These are phyloP conservation scores for Calyptommatus sinebrachiatus DNA, from an alignment of 2,113 vertebrate species.

Conservation along the genomic window DNA sequence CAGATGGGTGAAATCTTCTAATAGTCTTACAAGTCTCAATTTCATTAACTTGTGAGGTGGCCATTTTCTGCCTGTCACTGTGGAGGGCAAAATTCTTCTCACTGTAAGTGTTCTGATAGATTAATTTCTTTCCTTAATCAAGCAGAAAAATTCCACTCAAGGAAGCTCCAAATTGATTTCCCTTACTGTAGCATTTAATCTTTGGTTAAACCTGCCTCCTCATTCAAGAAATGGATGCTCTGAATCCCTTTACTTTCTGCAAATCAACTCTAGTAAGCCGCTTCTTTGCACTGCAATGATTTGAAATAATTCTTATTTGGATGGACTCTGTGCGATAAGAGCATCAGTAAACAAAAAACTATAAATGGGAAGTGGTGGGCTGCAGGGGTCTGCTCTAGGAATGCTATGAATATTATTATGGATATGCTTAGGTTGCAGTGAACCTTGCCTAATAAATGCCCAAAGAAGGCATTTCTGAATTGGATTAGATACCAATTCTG, in stretches of 20 bases:
- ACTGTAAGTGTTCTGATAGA: slow-evolving; percentile 55
- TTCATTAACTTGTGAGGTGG: slow-evolving; percentile 64
- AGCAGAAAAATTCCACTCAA: slow-evolving; percentile 46
- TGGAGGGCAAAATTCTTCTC: slow-evolving; percentile 49
- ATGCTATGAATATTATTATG: not conserved
- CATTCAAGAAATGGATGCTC: slow-evolving; percentile 21
- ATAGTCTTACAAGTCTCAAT: slow-evolving; percentile 48
- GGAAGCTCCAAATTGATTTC: slow-evolving; percentile 62
- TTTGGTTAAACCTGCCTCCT: slow-evolving; percentile 22
- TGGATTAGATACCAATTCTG: not conserved
- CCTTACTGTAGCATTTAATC: slow-evolving; percentile 36
- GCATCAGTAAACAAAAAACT: not conserved
- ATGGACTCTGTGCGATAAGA: slow-evolving; percentile 19
- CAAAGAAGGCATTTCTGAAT: not conserved
- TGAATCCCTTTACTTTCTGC: slow-evolving; percentile 32
- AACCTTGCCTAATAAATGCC: not conserved
- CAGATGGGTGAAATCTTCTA: slow-evolving; percentile 55
- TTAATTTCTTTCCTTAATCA: slow-evolving; percentile 63
- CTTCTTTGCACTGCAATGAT: slow-evolving; percentile 1
- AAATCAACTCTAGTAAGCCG: not conserved
- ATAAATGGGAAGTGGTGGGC: not conserved
- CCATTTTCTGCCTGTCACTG: slow-evolving; percentile 48
- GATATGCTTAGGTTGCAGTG: not conserved
- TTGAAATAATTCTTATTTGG: not conserved
- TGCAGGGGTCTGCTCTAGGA: not conserved